Conservation (phyloP, 2,797 vertebrate genomes). For the Sebastes jordani region DNA sequence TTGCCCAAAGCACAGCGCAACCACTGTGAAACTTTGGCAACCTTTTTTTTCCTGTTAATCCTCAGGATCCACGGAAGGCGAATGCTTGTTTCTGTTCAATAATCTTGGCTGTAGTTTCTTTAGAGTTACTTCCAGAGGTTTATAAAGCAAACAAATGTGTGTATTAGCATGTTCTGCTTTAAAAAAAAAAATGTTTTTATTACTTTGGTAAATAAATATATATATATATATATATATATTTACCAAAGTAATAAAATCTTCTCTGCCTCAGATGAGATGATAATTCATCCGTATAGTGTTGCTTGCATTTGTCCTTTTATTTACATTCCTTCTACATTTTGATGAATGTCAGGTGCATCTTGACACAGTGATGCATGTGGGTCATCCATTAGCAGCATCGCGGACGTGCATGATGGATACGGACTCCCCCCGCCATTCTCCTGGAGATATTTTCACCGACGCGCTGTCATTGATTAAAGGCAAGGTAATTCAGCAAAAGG, state of each 20-base stretch:
- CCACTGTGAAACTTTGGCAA: slow-evolving; percentile 1
- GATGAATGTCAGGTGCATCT: slow-evolving; percentile 55
- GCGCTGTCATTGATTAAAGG: slow-evolving; percentile 77
- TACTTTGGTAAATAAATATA: too few relatives aligned
- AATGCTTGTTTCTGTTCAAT: slow-evolving; percentile 13
- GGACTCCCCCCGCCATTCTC: slow-evolving; percentile 39
- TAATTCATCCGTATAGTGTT: slow-evolving; percentile 22
- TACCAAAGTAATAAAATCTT: not conserved
- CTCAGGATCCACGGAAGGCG: slow-evolving; percentile 24
- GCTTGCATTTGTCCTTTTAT: slow-evolving; percentile 36
- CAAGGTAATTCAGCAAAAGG: slow-evolving; percentile 73
- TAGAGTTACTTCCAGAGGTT: slow-evolving; percentile 21
- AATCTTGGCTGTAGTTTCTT: slow-evolving; percentile 19
- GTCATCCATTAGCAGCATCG: slow-evolving; percentile 59
- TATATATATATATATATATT: too few relatives aligned
- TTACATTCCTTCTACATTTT: slow-evolving; percentile 42
- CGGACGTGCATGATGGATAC: slow-evolving; percentile 65
- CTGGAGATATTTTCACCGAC: slow-evolving; percentile 61
- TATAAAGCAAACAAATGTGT: not conserved
- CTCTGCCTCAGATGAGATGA: slow-evolving; percentile 7
- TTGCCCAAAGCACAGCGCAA: not conserved
- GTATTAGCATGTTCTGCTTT: not conserved
- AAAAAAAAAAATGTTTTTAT: not conserved
- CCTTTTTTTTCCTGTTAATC: slow-evolving; percentile 22
- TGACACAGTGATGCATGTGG: slow-evolving; percentile 63